A percentile compares a stretch with the other conserved stretches of the same genome.
Evolutionary conservation across 2,888 invertebrate genomes (phyloP).

Genomic region (Heliconius sara): DNA sequence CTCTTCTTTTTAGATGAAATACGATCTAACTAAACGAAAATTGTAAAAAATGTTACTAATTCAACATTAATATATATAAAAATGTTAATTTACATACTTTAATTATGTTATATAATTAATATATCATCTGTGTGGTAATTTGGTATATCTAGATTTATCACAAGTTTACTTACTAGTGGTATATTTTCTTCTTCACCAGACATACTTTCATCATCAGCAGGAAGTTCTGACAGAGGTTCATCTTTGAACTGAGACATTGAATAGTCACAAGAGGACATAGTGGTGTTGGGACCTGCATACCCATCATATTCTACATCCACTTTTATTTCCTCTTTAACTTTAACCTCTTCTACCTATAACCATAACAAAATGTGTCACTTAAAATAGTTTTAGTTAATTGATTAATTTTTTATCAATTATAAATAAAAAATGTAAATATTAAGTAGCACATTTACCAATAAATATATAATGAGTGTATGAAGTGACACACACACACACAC

Average conservation of each 20-base stretch:
- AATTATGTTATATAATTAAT: too few relatives aligned
- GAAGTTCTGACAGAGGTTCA: conserved; percentile 79
- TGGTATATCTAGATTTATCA: too few relatives aligned
- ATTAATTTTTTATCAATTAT: too few relatives aligned
- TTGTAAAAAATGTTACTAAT: neutral
- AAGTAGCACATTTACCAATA: neutral
- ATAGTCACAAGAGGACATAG: conserved; percentile 89
- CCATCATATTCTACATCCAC: conserved; percentile 56
- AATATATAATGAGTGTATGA: neutral
- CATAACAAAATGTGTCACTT: conserved; percentile 6
- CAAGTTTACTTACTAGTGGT: conserved; percentile 85
- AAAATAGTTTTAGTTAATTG: neutral
- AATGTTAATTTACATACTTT: too few relatives aligned
- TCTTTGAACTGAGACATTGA: conserved; percentile 88
- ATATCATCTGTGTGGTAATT: too few relatives aligned
- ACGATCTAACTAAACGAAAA: conserved; percentile 58
- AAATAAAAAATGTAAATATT: too few relatives aligned
- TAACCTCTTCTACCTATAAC: conserved; percentile 66
- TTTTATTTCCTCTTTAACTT: conserved; percentile 66
- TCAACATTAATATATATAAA: too few relatives aligned
- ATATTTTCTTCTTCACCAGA: conserved; percentile 86
- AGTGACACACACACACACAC: too few relatives aligned
- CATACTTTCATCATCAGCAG: conserved; percentile 81
- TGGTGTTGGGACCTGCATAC: conserved; percentile 74
- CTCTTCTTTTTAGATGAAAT: conserved; percentile 66